Percentiles rank a stretch among this genome's conserved stretches.
Evolutionary conservation across 2,888 invertebrate species (phyloP).

Genomic region (Hetaerina titia): DNA sequence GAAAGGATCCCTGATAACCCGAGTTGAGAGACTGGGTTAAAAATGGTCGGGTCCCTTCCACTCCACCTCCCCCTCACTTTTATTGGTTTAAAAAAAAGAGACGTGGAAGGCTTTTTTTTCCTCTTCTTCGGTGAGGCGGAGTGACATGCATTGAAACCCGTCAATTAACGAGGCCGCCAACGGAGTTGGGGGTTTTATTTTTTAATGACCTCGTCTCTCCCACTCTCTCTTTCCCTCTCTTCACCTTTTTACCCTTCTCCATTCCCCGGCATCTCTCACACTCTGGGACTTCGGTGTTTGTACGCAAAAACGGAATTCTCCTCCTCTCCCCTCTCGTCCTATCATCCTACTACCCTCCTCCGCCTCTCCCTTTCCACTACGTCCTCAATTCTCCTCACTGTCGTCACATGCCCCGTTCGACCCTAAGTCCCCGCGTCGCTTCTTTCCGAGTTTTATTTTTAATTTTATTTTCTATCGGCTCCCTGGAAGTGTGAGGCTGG

Average conservation of each 20-base stretch:
- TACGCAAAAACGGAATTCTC: background rate
- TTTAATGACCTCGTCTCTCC: background rate
- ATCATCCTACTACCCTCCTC: background rate
- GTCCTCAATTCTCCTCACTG: background rate
- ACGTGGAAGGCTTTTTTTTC: background rate
- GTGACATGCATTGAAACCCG: slow-evolving; percentile 26
- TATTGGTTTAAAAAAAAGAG: slow-evolving; percentile 6
- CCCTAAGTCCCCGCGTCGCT: background rate
- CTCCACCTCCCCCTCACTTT: slow-evolving; percentile 13
- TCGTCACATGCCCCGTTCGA: background rate
- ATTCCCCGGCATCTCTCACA: background rate
- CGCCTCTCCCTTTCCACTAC: background rate
- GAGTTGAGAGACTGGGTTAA: background rate
- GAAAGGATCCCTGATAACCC: slow-evolving; percentile 8
- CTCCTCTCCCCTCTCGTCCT: background rate
- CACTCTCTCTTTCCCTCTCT: background rate
- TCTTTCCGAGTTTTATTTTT: background rate
- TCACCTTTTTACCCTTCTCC: background rate
- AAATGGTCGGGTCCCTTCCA: background rate
- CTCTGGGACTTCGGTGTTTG: background rate
- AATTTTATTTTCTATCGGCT: too few relatives aligned
- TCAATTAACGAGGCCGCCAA: slow-evolving; percentile 37
- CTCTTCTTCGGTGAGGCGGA: background rate
- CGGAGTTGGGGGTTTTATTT: slow-evolving; percentile 1
- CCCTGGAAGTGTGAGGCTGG: background rate